A percentile compares a stretch with the other conserved stretches of the same genome.
Evolutionary conservation across 1,140 invertebrate genomes (phyloP).

Genomic region (Drosophila subpulchrella): DNA sequence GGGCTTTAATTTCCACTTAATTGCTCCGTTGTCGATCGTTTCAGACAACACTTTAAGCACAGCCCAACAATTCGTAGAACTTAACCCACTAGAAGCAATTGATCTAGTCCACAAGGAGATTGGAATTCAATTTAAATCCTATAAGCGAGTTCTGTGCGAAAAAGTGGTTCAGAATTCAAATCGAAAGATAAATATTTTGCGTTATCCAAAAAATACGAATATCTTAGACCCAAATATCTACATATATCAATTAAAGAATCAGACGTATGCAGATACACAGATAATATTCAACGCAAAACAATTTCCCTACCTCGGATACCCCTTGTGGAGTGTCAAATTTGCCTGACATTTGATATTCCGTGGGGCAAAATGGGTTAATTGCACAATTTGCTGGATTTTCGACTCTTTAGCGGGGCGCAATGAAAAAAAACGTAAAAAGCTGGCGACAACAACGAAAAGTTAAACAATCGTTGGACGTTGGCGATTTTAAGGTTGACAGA

Average conservation of each 20-base stretch:
- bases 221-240: background rate
- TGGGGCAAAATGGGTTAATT: constrained; percentile 41
- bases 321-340: background rate
- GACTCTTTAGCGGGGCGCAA: constrained; percentile 16
- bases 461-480: constrained; percentile 50
- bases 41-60: constrained; percentile 29
- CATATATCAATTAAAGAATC: background rate
- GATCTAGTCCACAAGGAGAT: background rate
- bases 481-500: constrained; percentile 50
- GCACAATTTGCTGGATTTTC: constrained; percentile 35
- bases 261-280: too few relatives aligned
- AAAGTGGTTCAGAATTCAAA: too few relatives aligned
- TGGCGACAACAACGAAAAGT: constrained; percentile 40
- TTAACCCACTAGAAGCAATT: constrained; percentile 19
- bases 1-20: constrained; percentile 35
- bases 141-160: too few relatives aligned
- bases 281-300: background rate
- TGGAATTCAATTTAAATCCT: too few relatives aligned
- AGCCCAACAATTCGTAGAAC: constrained; percentile 2
- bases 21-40: constrained; percentile 29
- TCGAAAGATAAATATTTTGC: too few relatives aligned
- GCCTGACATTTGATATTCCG: constrained; percentile 25
- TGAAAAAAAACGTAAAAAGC: constrained; percentile 13
- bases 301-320: background rate
- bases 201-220: too few relatives aligned